Evolutionary conservation across 30 jellyfish, hydroid and myxozoan species (phyloP).

Genomic region (Aurelia aurita complex sp. Pacific): DNA sequence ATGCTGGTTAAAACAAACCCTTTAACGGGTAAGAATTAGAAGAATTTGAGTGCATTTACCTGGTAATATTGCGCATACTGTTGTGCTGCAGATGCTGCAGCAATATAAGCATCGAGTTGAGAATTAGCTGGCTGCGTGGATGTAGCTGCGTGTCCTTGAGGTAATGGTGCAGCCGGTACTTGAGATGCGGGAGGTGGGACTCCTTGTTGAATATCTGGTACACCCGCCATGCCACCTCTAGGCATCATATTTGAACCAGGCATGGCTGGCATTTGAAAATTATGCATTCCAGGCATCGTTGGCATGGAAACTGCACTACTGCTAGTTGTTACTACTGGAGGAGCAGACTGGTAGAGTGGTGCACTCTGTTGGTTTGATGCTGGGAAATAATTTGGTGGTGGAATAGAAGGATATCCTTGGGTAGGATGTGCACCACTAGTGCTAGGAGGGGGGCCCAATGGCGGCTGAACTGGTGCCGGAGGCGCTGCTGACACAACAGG

Average conservation of each 20-base stretch:
- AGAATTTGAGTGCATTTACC: constrained; percentile 5
- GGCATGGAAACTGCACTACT: constrained; percentile 38
- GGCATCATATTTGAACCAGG: constrained; percentile 22
- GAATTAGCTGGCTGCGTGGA: constrained; percentile 16
- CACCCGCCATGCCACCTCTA: not conserved
- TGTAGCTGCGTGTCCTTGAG: constrained; percentile 2
- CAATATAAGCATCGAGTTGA: constrained; percentile 50
- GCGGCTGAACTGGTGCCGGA: not conserved
- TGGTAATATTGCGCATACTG: constrained; percentile 76
- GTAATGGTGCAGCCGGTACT: constrained; percentile 1
- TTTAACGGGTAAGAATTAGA: not conserved
- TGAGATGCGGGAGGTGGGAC: constrained; percentile 10
- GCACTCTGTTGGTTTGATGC: constrained; percentile 1
- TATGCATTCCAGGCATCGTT: constrained; percentile 38
- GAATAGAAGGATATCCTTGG: constrained; percentile 12
- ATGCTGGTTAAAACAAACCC: too few relatives aligned
- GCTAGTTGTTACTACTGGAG: constrained; percentile 21
- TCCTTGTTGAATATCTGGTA: constrained; percentile 14
- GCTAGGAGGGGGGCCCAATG: not conserved
- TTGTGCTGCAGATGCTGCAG: constrained; percentile 80
- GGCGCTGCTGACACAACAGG: not conserved
- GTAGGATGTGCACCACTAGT: not conserved
- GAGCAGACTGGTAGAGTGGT: constrained; percentile 9
- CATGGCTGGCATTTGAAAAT: constrained; percentile 31
- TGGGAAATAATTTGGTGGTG: constrained; percentile 22